phyloP scores from a whole-genome alignment of 2,797 vertebrate species.

The Paedocypris micromegethes region DNA sequence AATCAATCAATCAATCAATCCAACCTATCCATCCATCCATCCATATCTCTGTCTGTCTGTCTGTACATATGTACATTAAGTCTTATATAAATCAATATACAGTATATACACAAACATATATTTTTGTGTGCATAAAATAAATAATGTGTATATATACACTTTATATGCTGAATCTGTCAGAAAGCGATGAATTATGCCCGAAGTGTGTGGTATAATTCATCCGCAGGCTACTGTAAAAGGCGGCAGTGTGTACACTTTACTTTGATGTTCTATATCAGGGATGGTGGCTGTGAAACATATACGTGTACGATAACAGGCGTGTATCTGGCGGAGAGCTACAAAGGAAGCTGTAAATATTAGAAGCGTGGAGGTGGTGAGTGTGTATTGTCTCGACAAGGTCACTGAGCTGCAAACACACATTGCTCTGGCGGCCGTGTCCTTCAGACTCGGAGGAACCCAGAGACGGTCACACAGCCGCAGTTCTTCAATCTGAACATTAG shows the following conservation, averaged over 20 bases:
- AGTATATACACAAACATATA: too few species aligned
- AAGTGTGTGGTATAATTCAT: constrained; percentile 6
- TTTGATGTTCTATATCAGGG: constrained; percentile 23
- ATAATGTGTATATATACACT: too few species aligned
- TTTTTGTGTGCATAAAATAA: too few species aligned
- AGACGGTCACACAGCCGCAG: too few species aligned
- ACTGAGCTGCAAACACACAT: constrained; percentile 36
- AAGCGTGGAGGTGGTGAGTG: constrained; percentile 44
- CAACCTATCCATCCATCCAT: too few species aligned
- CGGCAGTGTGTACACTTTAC: constrained; percentile 11
- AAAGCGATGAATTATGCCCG: constrained; percentile 10
- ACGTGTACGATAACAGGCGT: constrained; percentile 5
- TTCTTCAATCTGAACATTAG: too few species aligned
- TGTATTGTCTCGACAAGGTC: constrained; percentile 48
- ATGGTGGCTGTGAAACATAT: constrained; percentile 4
- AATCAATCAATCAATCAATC: too few species aligned
- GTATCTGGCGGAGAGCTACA: constrained; percentile 28
- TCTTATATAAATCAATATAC: too few species aligned
- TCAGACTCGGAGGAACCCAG: constrained; percentile 9
- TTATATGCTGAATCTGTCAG: too few species aligned
- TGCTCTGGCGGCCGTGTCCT: constrained; percentile 39
- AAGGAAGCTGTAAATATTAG: constrained; percentile 40
- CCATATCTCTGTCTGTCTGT: too few species aligned
- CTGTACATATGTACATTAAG: too few species aligned
- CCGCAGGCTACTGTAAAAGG: neutral